Percentiles rank a stretch among this genome's conserved stretches.
Evolutionary conservation across 2,113 vertebrate genomes (phyloP).

Genomic region (Petaurus breviceps): DNA sequence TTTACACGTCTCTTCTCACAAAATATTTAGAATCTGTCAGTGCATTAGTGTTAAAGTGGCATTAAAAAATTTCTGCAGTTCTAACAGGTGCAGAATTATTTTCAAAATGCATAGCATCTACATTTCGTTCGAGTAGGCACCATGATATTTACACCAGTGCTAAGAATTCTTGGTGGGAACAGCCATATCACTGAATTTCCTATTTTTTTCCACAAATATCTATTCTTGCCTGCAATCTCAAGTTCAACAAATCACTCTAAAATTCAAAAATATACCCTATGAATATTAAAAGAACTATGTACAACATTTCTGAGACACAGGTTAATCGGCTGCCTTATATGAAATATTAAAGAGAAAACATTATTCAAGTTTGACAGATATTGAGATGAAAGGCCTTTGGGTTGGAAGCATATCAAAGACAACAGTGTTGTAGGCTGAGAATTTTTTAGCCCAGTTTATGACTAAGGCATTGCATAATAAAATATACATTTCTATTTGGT

Average conservation of each 20-base stretch:
- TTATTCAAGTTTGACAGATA: conserved; percentile 89
- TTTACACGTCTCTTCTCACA: conserved; percentile 83
- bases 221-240: conserved; percentile 81
- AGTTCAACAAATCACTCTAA: conserved; percentile 84
- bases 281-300: conserved; percentile 88
- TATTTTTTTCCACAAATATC: conserved; percentile 73
- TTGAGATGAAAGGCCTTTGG: conserved; percentile 90
- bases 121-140: conserved; percentile 86
- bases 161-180: conserved; percentile 84
- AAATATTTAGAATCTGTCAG: conserved; percentile 88
- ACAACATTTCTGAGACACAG: conserved; percentile 86
- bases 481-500: conserved; percentile 87
- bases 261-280: conserved; percentile 89
- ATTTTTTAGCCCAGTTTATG: conserved; percentile 85
- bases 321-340: conserved; percentile 83
- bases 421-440: conserved; percentile 87
- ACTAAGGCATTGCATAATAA: conserved; percentile 88
- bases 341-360: conserved; percentile 83
- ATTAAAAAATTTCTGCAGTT: conserved; percentile 88
- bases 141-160: conserved; percentile 85
- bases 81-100: conserved; percentile 87
- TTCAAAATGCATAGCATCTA: conserved; percentile 90
- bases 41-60: conserved; percentile 90
- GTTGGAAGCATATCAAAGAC: conserved; percentile 89
- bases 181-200: conserved; percentile 78